Percentiles rank a stretch among this genome's conserved stretches.
phyloP scores from a whole-genome alignment of 2,888 invertebrate genomes.

The Lithophane semibrunnea region DNA sequence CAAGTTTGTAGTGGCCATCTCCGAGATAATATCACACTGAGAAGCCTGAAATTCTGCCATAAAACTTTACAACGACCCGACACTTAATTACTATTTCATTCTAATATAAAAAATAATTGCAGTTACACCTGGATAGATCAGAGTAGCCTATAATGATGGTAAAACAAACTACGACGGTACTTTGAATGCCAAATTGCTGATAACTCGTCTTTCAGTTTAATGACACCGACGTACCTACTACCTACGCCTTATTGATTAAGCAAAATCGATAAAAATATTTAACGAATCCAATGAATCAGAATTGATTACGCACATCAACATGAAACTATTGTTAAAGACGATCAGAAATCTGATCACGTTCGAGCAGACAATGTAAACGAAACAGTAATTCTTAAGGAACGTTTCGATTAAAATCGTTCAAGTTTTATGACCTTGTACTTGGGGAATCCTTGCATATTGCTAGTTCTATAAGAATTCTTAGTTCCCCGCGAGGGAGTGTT shows the following conservation, averaged over 20 bases:
- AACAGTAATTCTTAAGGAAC: constrained; percentile 61
- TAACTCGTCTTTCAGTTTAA: constrained; percentile 24
- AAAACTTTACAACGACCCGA: constrained; percentile 30
- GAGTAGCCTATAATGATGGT: neutral
- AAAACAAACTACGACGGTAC: neutral
- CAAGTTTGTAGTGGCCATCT: constrained; percentile 14
- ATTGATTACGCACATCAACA: constrained; percentile 47
- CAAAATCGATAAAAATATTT: constrained; percentile 56
- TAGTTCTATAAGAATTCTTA: constrained; percentile 75
- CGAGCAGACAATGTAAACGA: constrained; percentile 59
- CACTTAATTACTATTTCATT: constrained; percentile 26
- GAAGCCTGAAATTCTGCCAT: constrained; percentile 30
- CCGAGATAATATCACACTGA: constrained; percentile 30
- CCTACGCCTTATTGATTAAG: constrained; percentile 26
- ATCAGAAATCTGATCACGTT: constrained; percentile 58
- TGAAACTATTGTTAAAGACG: constrained; percentile 48
- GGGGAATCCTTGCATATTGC: constrained; percentile 71
- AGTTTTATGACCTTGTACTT: constrained; percentile 69
- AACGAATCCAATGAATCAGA: constrained; percentile 46
- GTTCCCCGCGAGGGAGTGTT: constrained; percentile 71
- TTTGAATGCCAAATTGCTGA: constrained; percentile 11
- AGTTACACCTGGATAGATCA: constrained; percentile 24
- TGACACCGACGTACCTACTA: constrained; percentile 16
- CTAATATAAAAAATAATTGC: constrained; percentile 8
- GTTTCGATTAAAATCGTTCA: constrained; percentile 69